These are phyloP conservation scores for Aphidius ervi DNA, from an alignment of 1,140 invertebrate genomes.

Conservation along the genomic window DNA sequence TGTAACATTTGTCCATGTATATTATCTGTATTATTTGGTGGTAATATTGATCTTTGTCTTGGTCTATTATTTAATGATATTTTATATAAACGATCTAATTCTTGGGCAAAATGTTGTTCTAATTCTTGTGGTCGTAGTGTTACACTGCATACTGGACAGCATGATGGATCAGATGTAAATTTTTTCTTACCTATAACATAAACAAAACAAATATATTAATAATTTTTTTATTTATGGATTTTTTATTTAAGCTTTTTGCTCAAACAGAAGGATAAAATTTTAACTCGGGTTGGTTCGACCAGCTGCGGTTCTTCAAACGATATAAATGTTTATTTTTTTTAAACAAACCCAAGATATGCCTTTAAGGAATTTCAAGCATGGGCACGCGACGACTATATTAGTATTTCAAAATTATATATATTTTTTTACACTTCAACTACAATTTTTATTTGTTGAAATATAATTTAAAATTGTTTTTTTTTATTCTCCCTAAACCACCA, in stretches of 20 bases:
- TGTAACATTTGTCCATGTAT: conserved; percentile 49
- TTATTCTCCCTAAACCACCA: background rate
- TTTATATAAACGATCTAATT: conserved; percentile 71
- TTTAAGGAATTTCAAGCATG: background rate
- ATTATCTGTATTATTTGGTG: conserved; percentile 53
- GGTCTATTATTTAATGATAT: conserved; percentile 51
- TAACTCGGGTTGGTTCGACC: conserved; percentile 4
- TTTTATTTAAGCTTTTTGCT: background rate
- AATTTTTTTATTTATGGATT: background rate
- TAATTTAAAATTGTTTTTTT: conserved; percentile 18
- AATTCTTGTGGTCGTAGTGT: conserved; percentile 70
- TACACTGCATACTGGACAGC: conserved; percentile 76
- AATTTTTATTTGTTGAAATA: too few species aligned
- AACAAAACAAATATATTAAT: conserved; percentile 15
- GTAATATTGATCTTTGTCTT: conserved; percentile 48
- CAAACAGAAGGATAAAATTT: background rate
- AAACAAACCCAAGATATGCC: conserved; percentile 9
- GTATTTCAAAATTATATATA: too few species aligned
- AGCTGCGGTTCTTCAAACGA: conserved; percentile 22
- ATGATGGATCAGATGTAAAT: conserved; percentile 59
- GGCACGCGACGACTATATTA: background rate
- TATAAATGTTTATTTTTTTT: conserved; percentile 27
- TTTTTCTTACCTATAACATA: conserved; percentile 50
- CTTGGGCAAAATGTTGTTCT: conserved; percentile 69
- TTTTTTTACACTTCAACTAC: too few species aligned